Evolutionary conservation across 2,113 vertebrate species (phyloP).

Genomic region (Heterocephalus glaber): DNA sequence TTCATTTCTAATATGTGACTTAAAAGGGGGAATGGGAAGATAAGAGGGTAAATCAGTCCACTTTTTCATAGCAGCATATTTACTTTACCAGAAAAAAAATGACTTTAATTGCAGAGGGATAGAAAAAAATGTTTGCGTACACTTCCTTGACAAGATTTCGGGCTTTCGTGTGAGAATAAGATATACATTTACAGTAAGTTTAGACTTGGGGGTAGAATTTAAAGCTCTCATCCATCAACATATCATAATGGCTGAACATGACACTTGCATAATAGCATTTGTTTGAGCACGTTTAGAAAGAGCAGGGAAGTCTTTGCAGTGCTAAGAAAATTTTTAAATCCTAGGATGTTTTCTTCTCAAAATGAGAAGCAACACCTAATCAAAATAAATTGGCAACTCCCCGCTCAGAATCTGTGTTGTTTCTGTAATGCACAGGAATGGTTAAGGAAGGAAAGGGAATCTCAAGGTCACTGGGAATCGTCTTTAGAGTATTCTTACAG

Average conservation of each 20-base stretch:
- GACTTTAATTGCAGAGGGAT: constrained; percentile 49
- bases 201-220: constrained; percentile 59
- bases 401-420: constrained; percentile 77
- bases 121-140: constrained; percentile 25
- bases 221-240: constrained; percentile 56
- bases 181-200: constrained; percentile 42
- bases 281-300: constrained; percentile 68
- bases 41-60: constrained; percentile 60
- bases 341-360: constrained; percentile 73
- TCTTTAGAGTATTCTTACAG: constrained; percentile 87
- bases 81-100: constrained; percentile 51
- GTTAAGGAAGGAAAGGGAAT: constrained; percentile 81
- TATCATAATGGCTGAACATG: constrained; percentile 32
- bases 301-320: constrained; percentile 29
- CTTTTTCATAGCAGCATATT: constrained; percentile 38
- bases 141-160: constrained; percentile 60
- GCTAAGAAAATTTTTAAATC: constrained; percentile 63
- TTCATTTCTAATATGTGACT: constrained; percentile 26
- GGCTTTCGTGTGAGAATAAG: constrained; percentile 56
- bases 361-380: constrained; percentile 75
- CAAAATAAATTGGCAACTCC: constrained; percentile 70
- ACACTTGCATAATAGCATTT: constrained; percentile 35
- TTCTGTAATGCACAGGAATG: constrained; percentile 74
- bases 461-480: constrained; percentile 88
- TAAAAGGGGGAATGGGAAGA: not conserved